Conservation (phyloP, 2,797 vertebrate genomes). For the Alca torda region DNA sequence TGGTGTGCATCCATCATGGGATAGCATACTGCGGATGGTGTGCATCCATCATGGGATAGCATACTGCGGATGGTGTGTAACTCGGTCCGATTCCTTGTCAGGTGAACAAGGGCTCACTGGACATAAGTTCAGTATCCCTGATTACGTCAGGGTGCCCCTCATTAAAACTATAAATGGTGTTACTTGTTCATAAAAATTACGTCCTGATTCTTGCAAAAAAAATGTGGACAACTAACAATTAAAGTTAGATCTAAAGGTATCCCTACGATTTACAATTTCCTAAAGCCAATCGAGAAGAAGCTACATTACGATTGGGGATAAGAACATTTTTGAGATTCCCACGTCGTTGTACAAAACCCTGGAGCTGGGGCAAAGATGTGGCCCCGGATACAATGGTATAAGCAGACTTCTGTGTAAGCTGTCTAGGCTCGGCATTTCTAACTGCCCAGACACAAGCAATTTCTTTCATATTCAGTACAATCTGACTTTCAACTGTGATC, state of each 20-base stretch:
- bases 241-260: not conserved
- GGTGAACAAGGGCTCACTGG: not conserved
- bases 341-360: not conserved
- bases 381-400: not conserved
- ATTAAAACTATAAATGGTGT: not conserved
- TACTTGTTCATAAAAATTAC: not conserved
- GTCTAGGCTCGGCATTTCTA: not conserved
- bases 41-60: not conserved
- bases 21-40: not conserved
- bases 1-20: not conserved
- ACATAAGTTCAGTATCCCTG: not conserved
- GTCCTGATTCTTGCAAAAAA: not conserved
- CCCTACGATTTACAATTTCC: not conserved
- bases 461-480: not conserved
- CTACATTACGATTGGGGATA: not conserved
- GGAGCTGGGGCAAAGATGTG: not conserved
- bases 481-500: slow-evolving; percentile 29
- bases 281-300: not conserved
- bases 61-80: not conserved
- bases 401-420: not conserved
- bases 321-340: not conserved
- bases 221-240: not conserved
- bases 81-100: not conserved
- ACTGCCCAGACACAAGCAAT: not conserved
- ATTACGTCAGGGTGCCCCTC: not conserved